Evolutionary conservation across 1,140 invertebrate genomes (phyloP).

Genomic region (Akabosia matsudoensis): DNA sequence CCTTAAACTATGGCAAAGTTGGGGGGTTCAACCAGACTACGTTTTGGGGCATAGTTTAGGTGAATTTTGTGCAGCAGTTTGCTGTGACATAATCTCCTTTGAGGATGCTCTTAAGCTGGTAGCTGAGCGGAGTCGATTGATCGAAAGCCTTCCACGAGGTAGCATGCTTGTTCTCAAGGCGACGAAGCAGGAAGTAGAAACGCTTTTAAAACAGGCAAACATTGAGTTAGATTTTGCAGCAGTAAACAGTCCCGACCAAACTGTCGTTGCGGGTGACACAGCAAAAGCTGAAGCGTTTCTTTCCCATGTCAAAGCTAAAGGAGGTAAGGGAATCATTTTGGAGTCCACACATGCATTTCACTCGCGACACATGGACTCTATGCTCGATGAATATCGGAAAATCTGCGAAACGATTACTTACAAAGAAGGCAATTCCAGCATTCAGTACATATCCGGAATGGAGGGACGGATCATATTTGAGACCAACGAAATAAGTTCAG

Average conservation of each 20-base stretch:
- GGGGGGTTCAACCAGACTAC: constrained; percentile 27
- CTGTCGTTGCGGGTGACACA: constrained; percentile 9
- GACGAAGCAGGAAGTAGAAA: neutral
- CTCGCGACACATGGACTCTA: neutral
- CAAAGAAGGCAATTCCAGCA: too few relatives aligned
- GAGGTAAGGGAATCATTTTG: neutral
- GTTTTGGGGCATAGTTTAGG: constrained; percentile 39
- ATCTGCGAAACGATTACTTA: neutral
- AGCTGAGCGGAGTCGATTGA: neutral
- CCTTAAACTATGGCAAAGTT: neutral
- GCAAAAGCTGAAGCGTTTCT: neutral
- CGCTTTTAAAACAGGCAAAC: neutral
- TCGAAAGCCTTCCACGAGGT: constrained; percentile 13
- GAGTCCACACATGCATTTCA: constrained; percentile 6
- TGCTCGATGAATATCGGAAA: neutral
- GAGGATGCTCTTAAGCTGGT: constrained; percentile 31
- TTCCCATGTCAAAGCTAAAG: neutral
- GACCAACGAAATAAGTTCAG: neutral
- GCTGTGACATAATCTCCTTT: constrained; percentile 27
- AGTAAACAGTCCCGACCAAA: neutral
- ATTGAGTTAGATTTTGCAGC: neutral
- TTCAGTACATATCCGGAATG: too few relatives aligned
- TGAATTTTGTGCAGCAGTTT: constrained; percentile 34
- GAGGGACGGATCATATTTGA: neutral
- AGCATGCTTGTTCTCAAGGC: constrained; percentile 1